Percentiles rank a stretch among this genome's conserved stretches.
Evolutionary conservation across 1,140 invertebrate genomes (phyloP).

Genomic region (Macrocentrus cingulum): DNA sequence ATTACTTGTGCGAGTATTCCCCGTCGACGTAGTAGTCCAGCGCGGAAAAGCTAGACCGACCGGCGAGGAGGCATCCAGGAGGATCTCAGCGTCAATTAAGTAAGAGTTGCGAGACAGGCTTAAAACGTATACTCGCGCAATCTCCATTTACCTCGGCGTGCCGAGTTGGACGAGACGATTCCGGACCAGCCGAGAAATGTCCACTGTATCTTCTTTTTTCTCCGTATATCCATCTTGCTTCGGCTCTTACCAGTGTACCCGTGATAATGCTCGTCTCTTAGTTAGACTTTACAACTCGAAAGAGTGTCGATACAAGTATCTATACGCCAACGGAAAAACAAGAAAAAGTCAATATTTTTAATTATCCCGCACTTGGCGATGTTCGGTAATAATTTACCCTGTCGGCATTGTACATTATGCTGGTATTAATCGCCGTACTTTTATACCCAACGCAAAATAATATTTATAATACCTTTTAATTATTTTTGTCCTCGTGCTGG

Average conservation of each 20-base stretch:
- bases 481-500: too few species aligned
- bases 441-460: too few species aligned
- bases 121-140: constrained; percentile 42
- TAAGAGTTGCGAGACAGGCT: constrained; percentile 44
- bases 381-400: constrained; percentile 6
- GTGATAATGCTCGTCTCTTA: background rate
- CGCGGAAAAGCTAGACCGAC: constrained; percentile 28
- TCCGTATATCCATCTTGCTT: constrained; percentile 19
- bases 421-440: too few species aligned
- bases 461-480: too few species aligned
- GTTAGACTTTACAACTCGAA: background rate
- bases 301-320: background rate
- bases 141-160: constrained; percentile 40
- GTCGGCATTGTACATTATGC: too few species aligned
- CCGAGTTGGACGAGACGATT: constrained; percentile 32
- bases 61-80: constrained; percentile 31
- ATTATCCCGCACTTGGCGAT: background rate
- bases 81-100: constrained; percentile 47
- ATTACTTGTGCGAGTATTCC: constrained; percentile 22
- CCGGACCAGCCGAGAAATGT: constrained; percentile 23
- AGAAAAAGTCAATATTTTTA: background rate
- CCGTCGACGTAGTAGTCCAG: constrained; percentile 19
- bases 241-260: background rate
- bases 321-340: too few species aligned
- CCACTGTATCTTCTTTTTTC: constrained; percentile 22